Base-by-base conservation (phyloP, 2,888 invertebrate genomes). In the Coelinius sp. region DNA sequence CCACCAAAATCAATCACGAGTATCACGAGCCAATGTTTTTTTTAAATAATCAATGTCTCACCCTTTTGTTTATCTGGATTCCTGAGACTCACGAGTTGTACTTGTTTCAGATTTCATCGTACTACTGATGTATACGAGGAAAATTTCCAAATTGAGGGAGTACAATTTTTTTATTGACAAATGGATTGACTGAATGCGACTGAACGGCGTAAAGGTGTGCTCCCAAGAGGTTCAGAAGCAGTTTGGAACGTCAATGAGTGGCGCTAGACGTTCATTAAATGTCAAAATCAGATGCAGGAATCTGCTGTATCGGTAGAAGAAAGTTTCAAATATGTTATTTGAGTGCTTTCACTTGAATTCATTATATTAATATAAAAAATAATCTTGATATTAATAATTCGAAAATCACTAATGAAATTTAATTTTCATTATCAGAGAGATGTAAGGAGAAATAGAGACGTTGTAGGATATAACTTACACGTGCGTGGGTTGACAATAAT, bases 111-210 rank as follows among this genome's bases (percentile, higher is more conserved):
- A 31, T 20, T 6, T 35, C 59, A 35, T 59, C 12, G 31, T 59
- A 17, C 2, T 8, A 20, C 7, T 24, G 3, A 25, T n/a, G 14
- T 35, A 59, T 59, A 12, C 7, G 20, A 6, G 20, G 5, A 12
- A 14, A 31, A 35, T 12, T 20, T 35, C 35, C 10, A 7, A 59
- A 35, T 59, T 17, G 5, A 35, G 7, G n/a, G n/a, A 12, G 10
- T 6, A 59, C 27, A 59, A 59, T 35, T 59, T 31, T 59, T 35
- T 59, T 59, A 59, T 59, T 59, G 59, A 59, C 59, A 4, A 59
- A 14, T 59, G 12, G 31, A 59, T 59, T 24, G 41, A 41, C 31
- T 7, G 31, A 7, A 31, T 31, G n/a, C 25, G 25, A 53, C 35
- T 35, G 31, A 35, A 59, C 20, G 6, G 14, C 6, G 35, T 31